Conservation (phyloP, 30 jellyfish, hydroid and myxozoan genomes). For the Rhopilema esculentum region DNA sequence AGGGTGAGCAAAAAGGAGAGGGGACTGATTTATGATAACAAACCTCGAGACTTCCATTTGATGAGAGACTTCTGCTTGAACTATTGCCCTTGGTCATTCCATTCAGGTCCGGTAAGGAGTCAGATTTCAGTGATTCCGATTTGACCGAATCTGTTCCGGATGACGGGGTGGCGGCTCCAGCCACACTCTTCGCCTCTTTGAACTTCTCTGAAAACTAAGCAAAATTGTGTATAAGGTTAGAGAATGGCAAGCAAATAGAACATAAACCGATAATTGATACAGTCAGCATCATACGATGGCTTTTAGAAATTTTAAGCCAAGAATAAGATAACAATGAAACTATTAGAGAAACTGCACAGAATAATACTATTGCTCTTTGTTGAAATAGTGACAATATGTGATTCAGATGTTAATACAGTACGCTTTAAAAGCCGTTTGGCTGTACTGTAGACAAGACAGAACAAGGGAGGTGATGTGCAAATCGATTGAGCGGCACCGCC, state of each 20-base stretch:
- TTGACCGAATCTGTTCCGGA: conserved; percentile 60
- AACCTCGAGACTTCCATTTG: conserved; percentile 95
- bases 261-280: background rate
- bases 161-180: conserved; percentile 66
- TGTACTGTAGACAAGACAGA: background rate
- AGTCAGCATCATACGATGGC: background rate
- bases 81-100: conserved; percentile 55
- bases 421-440: background rate
- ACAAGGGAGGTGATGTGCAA: background rate
- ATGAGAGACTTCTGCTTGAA: conserved; percentile 82
- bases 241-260: background rate
- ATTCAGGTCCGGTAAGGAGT: conserved; percentile 58
- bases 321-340: background rate
- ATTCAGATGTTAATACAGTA: background rate
- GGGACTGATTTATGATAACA: background rate
- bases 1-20: background rate
- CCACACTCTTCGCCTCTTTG: conserved; percentile 83
- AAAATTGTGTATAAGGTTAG: background rate
- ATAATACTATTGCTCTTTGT: background rate
- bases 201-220: conserved; percentile 89
- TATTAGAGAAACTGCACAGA: background rate
- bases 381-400: background rate
- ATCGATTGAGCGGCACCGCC: background rate
- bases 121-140: conserved; percentile 60
- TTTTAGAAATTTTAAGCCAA: background rate